phyloP scores from a whole-genome alignment of 2,113 vertebrate species.

The Mionectes macconnelli region DNA sequence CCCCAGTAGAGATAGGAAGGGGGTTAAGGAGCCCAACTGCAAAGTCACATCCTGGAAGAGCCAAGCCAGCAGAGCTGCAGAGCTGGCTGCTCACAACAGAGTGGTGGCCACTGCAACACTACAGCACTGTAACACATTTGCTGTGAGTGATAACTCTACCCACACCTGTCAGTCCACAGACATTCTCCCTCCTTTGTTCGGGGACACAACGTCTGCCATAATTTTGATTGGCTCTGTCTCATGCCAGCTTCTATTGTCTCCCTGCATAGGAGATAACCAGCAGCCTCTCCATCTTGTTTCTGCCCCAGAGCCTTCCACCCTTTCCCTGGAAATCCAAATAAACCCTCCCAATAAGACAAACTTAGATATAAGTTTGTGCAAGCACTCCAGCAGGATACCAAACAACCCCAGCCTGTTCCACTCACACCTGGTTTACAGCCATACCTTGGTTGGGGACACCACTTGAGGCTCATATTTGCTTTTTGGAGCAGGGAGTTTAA shows the following conservation, averaged over 20 bases:
- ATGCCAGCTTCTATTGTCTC: background rate
- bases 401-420: background rate
- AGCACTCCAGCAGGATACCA: background rate
- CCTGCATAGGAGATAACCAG: background rate
- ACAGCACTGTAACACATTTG: background rate
- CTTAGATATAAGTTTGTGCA: background rate
- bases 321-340: background rate
- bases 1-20: background rate
- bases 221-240: background rate
- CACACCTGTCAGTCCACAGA: background rate
- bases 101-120: accelerated
- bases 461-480: background rate
- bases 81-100: background rate
- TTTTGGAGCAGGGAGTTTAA: background rate
- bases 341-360: background rate
- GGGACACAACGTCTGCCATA: background rate
- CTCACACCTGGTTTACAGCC: background rate
- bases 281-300: background rate
- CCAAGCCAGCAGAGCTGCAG: background rate
- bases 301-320: background rate
- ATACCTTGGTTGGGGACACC: constrained; percentile 62
- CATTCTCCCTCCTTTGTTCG: background rate
- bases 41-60: background rate
- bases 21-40: background rate
- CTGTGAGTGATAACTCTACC: background rate